phyloP scores from a whole-genome alignment of 2,797 vertebrate genomes.

The Cheirogaleus major region DNA sequence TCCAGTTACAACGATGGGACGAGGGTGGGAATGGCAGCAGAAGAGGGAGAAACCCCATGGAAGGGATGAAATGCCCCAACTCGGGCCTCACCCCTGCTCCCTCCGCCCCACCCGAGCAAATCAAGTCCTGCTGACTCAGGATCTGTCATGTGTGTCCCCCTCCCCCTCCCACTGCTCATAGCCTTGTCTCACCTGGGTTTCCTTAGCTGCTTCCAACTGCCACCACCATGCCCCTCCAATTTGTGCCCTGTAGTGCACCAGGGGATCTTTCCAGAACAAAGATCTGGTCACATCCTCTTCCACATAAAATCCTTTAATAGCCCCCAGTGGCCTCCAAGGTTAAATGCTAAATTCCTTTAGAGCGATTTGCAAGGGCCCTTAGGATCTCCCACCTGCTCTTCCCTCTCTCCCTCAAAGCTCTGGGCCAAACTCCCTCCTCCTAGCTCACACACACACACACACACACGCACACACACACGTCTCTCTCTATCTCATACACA shows the following conservation, averaged over 20 bases:
- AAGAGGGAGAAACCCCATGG: neutral
- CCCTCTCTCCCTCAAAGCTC: neutral
- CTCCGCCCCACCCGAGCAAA: neutral
- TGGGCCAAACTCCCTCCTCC: neutral
- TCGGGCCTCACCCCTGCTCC: neutral
- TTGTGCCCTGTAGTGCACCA: neutral
- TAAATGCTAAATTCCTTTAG: neutral
- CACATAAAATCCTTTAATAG: neutral
- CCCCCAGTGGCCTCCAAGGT: neutral
- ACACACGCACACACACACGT: neutral
- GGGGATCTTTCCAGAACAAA: neutral
- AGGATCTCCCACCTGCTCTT: fast-evolving
- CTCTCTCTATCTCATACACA: neutral
- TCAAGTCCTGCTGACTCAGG: neutral
- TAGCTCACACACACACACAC: neutral
- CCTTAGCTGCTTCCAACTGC: neutral
- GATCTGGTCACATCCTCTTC: neutral
- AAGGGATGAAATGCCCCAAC: neutral
- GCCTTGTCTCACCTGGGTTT: neutral
- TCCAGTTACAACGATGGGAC: neutral
- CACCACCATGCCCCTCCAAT: neutral
- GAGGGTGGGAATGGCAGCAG: neutral
- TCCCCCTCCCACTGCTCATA: neutral
- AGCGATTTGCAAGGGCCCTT: neutral
- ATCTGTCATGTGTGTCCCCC: neutral